phyloP scores from a whole-genome alignment of 2,888 invertebrate species.

The Drosophila helvetica region DNA sequence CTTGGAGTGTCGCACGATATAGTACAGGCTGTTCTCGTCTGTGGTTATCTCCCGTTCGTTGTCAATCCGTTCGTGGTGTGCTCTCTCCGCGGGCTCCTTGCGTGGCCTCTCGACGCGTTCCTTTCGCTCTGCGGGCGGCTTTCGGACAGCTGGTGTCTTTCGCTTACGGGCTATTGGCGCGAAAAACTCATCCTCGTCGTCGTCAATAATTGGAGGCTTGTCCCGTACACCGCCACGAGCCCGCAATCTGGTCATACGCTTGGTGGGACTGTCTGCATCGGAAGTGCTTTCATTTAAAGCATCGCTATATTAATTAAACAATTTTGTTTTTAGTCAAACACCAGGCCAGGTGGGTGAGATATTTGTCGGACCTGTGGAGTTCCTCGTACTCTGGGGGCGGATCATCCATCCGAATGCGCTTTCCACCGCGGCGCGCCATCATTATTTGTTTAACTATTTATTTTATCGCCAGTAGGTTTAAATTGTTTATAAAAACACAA shows the following conservation, averaged over 20 bases:
- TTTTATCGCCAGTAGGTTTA: neutral
- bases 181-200: constrained; percentile 84
- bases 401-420: constrained; percentile 96
- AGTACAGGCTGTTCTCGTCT: constrained; percentile 93
- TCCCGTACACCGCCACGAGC: constrained; percentile 85
- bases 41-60: constrained; percentile 86
- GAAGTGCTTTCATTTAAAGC: constrained; percentile 83
- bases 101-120: constrained; percentile 82
- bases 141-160: constrained; percentile 73
- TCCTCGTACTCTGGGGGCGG: constrained; percentile 94
- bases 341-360: neutral
- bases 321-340: neutral
- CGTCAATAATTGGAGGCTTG: constrained; percentile 84
- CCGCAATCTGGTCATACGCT: constrained; percentile 88
- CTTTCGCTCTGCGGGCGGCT: constrained; percentile 77
- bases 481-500: constrained; percentile 1
- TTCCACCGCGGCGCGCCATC: constrained; percentile 94
- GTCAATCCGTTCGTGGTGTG: constrained; percentile 82
- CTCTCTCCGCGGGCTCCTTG: constrained; percentile 82
- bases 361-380: constrained; percentile 49
- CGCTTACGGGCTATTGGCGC: constrained; percentile 82
- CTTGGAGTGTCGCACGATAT: constrained; percentile 92
- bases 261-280: constrained; percentile 85
- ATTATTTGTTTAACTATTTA: constrained; percentile 30
- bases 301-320: constrained; percentile 66